Evolutionary conservation across 2,113 vertebrate genomes (phyloP).

Genomic region (Steatornis caripensis): DNA sequence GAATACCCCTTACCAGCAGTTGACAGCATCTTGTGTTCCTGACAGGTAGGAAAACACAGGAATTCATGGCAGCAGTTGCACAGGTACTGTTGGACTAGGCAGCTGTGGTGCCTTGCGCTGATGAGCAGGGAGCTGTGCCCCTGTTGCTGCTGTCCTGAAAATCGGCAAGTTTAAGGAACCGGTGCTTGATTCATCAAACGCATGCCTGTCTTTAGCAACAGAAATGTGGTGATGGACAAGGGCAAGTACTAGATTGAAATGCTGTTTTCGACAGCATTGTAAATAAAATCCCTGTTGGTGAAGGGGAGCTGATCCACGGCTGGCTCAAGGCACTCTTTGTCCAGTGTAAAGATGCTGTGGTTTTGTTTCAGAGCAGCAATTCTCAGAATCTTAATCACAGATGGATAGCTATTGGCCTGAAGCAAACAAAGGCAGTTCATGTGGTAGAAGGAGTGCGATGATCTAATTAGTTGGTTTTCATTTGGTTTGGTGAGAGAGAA

Average conservation of each 20-base stretch:
- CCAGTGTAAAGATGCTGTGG: neutral
- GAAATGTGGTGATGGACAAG: neutral
- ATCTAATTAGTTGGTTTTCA: slow-evolving; percentile 19
- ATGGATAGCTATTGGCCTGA: slow-evolving; percentile 3
- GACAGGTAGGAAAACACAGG: neutral
- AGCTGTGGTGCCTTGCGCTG: fast-evolving
- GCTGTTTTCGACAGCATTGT: fast-evolving
- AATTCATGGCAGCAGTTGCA: neutral
- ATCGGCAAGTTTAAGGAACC: neutral
- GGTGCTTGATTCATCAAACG: neutral
- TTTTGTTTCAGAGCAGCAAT: slow-evolving; percentile 1
- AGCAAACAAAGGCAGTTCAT: slow-evolving; percentile 9
- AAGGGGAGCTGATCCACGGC: neutral
- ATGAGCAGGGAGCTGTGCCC: neutral
- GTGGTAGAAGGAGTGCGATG: neutral
- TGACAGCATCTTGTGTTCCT: neutral
- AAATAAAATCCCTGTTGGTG: neutral
- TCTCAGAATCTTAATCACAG: slow-evolving; percentile 4
- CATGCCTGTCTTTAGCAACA: neutral
- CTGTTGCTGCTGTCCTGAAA: neutral
- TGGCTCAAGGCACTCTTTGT: neutral
- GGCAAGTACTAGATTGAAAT: neutral
- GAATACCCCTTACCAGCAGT: neutral
- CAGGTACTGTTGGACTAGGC: neutral
- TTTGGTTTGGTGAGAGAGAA: neutral